Percentiles rank a stretch among this genome's conserved stretches.
Evolutionary conservation across 2,113 vertebrate species (phyloP).

Genomic region (Chroicocephalus ridibundus): DNA sequence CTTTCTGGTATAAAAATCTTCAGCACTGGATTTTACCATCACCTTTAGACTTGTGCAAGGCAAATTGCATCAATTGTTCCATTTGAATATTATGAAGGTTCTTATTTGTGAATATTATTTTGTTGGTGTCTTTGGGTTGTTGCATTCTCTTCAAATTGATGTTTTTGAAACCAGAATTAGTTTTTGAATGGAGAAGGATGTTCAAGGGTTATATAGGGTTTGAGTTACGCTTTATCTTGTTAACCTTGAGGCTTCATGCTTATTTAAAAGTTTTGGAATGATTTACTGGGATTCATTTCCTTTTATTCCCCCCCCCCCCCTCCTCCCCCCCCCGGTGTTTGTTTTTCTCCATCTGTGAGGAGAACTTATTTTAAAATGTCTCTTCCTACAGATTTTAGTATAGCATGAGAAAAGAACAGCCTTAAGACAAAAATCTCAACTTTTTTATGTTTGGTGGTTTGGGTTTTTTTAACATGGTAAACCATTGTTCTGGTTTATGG

Average conservation of each 20-base stretch:
- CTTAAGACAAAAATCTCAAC: background rate
- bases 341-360: background rate
- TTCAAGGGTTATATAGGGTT: background rate
- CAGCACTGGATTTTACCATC: background rate
- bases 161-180: background rate
- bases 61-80: background rate
- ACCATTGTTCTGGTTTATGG: background rate
- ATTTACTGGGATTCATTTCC: background rate
- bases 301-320: background rate
- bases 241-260: background rate
- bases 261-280: background rate
- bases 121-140: background rate
- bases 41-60: background rate
- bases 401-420: background rate
- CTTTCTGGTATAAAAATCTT: background rate
- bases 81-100: background rate
- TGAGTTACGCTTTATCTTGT: background rate
- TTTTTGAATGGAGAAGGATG: background rate
- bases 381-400: background rate
- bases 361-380: background rate
- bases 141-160: background rate
- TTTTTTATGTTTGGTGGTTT: background rate
- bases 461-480: background rate
- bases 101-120: background rate
- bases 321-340: background rate